These are phyloP conservation scores for Diarsia mendica DNA, from an alignment of 2,888 invertebrate genomes.

Conservation along the genomic window DNA sequence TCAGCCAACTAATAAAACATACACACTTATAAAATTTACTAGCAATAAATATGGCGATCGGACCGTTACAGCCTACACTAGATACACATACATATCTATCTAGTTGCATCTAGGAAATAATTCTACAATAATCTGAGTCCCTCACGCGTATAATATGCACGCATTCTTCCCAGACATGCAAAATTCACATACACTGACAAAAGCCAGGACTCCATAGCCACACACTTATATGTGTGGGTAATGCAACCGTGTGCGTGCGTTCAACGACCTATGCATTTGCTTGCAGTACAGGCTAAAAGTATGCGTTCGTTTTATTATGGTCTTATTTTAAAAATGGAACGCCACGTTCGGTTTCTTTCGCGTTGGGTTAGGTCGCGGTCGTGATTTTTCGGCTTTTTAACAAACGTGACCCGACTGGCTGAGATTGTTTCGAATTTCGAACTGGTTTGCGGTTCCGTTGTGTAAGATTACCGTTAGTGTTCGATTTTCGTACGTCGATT, in stretches of 20 bases:
- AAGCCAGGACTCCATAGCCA: constrained; percentile 72
- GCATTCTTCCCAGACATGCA: constrained; percentile 90
- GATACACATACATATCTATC: constrained; percentile 69
- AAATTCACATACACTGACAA: constrained; percentile 84
- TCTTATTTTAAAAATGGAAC: constrained; percentile 90
- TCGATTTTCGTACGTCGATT: constrained; percentile 69
- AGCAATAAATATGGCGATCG: constrained; percentile 83
- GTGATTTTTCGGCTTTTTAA: constrained; percentile 67
- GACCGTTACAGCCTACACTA: constrained; percentile 79
- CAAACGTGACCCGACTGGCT: constrained; percentile 51
- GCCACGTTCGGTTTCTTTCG: constrained; percentile 83
- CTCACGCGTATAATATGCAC: constrained; percentile 84
- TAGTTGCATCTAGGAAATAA: constrained; percentile 88
- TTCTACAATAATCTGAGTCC: constrained; percentile 89
- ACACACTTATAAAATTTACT: constrained; percentile 85
- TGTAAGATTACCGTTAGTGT: constrained; percentile 74
- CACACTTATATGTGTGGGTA: constrained; percentile 72
- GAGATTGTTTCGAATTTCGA: constrained; percentile 67
- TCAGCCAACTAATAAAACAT: constrained; percentile 80
- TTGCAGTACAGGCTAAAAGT: constrained; percentile 90
- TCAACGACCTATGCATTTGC: constrained; percentile 89
- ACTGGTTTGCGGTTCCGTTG: constrained; percentile 74
- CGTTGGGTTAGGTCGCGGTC: constrained; percentile 88
- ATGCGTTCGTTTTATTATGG: constrained; percentile 90
- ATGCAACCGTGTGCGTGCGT: constrained; percentile 80